Base-by-base conservation (phyloP, 1,140 invertebrate genomes). In the Propsilocerus akamusi region DNA sequence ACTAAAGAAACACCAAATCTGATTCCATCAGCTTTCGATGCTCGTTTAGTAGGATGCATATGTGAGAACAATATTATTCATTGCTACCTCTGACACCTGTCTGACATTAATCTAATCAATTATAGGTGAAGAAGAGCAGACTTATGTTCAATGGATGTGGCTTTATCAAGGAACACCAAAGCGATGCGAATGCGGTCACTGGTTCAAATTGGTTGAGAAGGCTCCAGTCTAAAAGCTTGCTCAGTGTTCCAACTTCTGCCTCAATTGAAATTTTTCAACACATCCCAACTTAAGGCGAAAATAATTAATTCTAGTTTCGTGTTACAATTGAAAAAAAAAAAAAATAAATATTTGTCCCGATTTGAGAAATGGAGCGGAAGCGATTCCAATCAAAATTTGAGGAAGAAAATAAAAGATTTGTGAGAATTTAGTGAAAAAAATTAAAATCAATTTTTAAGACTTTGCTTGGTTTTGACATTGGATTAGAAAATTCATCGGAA, bases 101-200 rank as follows among this genome's bases (percentile, higher is more conserved):
- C 22, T 20, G 17, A 25, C 1, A 46, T 2, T 47, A 25, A 2
- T 25, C 7, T 25, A 47, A 47, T 12, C 8, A 25, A 25, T 51
- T 64, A 30, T 57, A 75, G 73, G 73, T 69, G 89, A 97, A 68
- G 89, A 93, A 67, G 93, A 97, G 62, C 75, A 86, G 17, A 79
- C 81, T 50, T 70, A 74, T 53, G 77, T 97, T 54, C 85, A 81
- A 59, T 98, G 88, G 86, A 93, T 97, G 82, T 92, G 89, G 83
- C 65, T 98, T 55, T 79, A 95, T 64, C 75, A 77, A 67, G 92
- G 86, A 14, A 75, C 81, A 55, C 80, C 88, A 28, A 86, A 86
- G 58, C 80, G 95, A 53, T 98, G 95, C 61, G 83, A 84, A 61
- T 97, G 94, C 68, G 94, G 94, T 30, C 77, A 94, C 65, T 99